These are phyloP conservation scores for Rhaphigaster nebulosa DNA, from an alignment of 2,888 invertebrate genomes.

Conservation along the genomic window DNA sequence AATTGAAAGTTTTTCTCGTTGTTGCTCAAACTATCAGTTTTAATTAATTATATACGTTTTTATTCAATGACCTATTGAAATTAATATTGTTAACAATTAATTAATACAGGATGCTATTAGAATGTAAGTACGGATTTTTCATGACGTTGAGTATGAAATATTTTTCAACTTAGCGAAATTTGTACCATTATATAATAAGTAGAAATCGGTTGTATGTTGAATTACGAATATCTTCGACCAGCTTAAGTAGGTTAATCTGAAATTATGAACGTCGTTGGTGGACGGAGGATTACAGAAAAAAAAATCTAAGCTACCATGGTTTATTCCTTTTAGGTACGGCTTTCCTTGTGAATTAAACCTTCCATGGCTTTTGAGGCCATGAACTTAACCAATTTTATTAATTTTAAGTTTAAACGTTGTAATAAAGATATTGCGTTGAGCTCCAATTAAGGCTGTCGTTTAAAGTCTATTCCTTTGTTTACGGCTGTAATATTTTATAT, in stretches of 20 bases:
- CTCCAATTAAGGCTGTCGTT: not conserved
- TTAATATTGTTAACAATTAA: no score
- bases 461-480: not conserved
- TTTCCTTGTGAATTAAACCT: not conserved
- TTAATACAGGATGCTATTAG: no score
- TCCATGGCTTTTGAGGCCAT: not conserved
- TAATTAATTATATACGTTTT: no score
- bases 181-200: not conserved
- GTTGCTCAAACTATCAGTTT: no score
- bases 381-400: not conserved
- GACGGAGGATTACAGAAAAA: not conserved
- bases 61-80: no score
- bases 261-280: not conserved
- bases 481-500: not conserved
- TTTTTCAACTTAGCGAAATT: not conserved
- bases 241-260: conserved; percentile 7
- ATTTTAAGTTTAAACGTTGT: not conserved
- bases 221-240: not conserved
- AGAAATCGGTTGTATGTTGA: not conserved
- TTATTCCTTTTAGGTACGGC: not conserved
- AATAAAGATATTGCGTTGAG: not conserved
- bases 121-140: not conserved
- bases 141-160: not conserved
- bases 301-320: not conserved
- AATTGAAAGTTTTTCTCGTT: no score